Evolutionary conservation across 2,113 vertebrate species (phyloP).

Genomic region (Nothobranchius kuhntae): DNA sequence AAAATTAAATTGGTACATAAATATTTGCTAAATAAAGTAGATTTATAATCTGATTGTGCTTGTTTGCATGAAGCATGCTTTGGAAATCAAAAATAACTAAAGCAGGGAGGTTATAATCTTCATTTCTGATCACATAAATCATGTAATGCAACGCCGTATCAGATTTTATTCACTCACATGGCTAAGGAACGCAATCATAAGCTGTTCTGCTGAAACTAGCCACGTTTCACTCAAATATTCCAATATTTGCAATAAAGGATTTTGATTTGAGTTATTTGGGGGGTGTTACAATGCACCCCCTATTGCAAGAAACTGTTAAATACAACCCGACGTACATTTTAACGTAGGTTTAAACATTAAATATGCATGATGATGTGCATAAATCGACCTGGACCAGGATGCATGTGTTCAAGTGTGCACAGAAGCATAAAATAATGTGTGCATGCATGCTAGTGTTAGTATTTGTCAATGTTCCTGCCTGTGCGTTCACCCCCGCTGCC

Average conservation of each 20-base stretch:
- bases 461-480: slow-evolving; percentile 24
- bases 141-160: background rate
- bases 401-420: background rate
- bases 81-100: background rate
- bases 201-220: background rate
- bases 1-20: no score
- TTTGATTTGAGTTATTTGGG: no score
- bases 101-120: background rate
- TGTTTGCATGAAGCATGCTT: background rate
- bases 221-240: no score
- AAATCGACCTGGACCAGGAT: background rate
- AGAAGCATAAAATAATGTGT: background rate
- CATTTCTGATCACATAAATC: background rate
- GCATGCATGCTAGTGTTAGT: slow-evolving; percentile 1
- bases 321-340: background rate
- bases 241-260: no score
- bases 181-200: background rate
- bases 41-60: background rate
- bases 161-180: background rate
- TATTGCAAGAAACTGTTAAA: background rate
- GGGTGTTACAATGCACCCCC: background rate
- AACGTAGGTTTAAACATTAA: background rate
- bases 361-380: background rate
- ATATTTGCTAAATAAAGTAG: background rate
- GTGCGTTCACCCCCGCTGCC: slow-evolving; percentile 38